A percentile compares a stretch with the other conserved stretches of the same genome.
These are phyloP conservation scores for Aeoliscus strigatus DNA, from an alignment of 2,797 vertebrate species.

Conservation along the genomic window DNA sequence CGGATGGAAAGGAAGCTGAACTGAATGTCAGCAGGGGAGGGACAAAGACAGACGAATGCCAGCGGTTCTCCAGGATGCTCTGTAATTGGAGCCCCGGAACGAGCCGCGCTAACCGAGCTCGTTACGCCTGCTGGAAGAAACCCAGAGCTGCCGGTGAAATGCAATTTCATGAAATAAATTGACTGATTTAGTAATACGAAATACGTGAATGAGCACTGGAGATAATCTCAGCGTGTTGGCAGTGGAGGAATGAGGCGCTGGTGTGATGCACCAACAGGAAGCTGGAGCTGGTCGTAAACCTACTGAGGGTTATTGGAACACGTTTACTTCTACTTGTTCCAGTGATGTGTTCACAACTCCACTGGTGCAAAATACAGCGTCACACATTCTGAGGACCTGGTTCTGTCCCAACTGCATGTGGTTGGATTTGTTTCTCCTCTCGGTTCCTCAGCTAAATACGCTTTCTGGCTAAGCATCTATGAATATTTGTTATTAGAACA, in stretches of 20 bases:
- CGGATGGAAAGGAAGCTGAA: too few relatives aligned
- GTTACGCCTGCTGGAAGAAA: slow-evolving; percentile 42
- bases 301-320: too few relatives aligned
- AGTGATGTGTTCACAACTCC: too few relatives aligned
- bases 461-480: too few relatives aligned
- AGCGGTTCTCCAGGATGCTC: slow-evolving; percentile 42
- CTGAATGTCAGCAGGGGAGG: slow-evolving; percentile 50
- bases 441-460: too few relatives aligned
- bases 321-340: too few relatives aligned
- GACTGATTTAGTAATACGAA: slow-evolving; percentile 37
- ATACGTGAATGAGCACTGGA: slow-evolving; percentile 38
- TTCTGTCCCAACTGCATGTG: too few relatives aligned
- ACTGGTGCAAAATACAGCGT: too few relatives aligned
- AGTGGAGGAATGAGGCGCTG: slow-evolving; percentile 8
- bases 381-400: too few relatives aligned
- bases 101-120: slow-evolving; percentile 39
- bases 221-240: slow-evolving; percentile 27
- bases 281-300: too few relatives aligned
- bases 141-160: slow-evolving; percentile 40
- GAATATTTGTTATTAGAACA: too few relatives aligned
- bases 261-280: not conserved
- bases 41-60: slow-evolving; percentile 53
- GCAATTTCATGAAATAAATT: slow-evolving; percentile 45
- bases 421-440: too few relatives aligned
- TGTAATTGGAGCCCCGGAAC: slow-evolving; percentile 65